Evolutionary conservation across 92 coral and sea anemone genomes (phyloP).

Genomic region (Palythoa caribaeorum): DNA sequence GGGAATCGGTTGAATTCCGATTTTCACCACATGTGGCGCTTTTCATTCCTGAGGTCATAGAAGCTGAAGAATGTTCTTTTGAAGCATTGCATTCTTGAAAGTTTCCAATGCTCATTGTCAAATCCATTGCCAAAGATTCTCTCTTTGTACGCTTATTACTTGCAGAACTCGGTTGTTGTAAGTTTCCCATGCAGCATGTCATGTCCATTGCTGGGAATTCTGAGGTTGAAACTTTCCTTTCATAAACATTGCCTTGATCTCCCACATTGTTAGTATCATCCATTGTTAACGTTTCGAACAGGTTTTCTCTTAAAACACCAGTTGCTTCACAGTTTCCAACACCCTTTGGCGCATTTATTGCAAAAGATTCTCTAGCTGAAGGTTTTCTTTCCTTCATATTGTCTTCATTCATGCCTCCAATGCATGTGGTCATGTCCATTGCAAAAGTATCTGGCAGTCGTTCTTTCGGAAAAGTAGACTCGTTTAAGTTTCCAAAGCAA

Average conservation of each 20-base stretch:
- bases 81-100: neutral
- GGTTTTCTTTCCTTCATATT: neutral
- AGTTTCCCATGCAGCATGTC: constrained; percentile 17
- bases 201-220: constrained; percentile 18
- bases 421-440: neutral
- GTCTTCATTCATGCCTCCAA: neutral
- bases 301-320: neutral
- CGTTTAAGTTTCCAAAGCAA: neutral
- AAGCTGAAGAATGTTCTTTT: neutral
- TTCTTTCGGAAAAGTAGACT: neutral
- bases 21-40: neutral
- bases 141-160: neutral
- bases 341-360: neutral
- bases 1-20: neutral
- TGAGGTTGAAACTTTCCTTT: neutral
- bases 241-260: neutral
- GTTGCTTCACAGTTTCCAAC: neutral
- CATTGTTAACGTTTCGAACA: neutral
- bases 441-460: neutral
- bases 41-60: neutral
- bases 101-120: constrained; percentile 9
- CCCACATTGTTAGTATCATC: neutral
- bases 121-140: constrained; percentile 24
- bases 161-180: neutral
- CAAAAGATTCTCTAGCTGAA: neutral